Percentiles rank a stretch among this genome's conserved stretches.
These are phyloP conservation scores for Notarius lentiginosus DNA, from an alignment of 2,113 vertebrate genomes.

Conservation along the genomic window DNA sequence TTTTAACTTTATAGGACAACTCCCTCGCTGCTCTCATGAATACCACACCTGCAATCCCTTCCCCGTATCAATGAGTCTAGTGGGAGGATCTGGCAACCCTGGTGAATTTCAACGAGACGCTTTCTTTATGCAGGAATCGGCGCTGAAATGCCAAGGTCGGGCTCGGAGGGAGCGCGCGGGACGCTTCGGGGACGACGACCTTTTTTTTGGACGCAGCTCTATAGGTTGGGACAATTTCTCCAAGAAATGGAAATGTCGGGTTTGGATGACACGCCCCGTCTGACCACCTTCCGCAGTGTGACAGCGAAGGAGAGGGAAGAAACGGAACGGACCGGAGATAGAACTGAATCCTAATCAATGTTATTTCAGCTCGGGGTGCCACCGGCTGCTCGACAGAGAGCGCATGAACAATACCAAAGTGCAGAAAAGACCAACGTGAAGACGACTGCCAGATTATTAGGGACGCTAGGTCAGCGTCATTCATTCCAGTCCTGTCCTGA, in stretches of 20 bases:
- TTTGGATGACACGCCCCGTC: neutral
- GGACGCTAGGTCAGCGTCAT: too few relatives aligned
- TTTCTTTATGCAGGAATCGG: conserved; percentile 40
- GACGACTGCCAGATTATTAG: neutral
- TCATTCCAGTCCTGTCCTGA: neutral
- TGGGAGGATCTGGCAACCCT: conserved; percentile 56
- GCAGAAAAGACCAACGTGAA: neutral
- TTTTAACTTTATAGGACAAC: conserved; percentile 74
- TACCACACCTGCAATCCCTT: conserved; percentile 67
- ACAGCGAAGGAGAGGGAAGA: neutral
- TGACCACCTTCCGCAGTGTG: neutral
- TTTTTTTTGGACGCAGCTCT: neutral
- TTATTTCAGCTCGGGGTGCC: neutral
- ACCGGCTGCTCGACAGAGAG: neutral
- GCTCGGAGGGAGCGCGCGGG: neutral
- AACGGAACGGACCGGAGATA: neutral
- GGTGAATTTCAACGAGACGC: conserved; percentile 65
- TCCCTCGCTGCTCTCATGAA: conserved; percentile 66
- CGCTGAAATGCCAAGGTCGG: conserved; percentile 63
- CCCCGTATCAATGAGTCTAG: conserved; percentile 66
- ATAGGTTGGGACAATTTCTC: neutral
- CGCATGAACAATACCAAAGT: neutral
- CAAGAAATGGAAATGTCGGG: conserved; percentile 11
- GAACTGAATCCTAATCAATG: neutral
- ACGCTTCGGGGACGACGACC: neutral